Evolutionary conservation across 2,113 vertebrate genomes (phyloP), one percentile per base, ranked within the genome.

Genomic region (Thamnaconus septentrionalis): DNA sequence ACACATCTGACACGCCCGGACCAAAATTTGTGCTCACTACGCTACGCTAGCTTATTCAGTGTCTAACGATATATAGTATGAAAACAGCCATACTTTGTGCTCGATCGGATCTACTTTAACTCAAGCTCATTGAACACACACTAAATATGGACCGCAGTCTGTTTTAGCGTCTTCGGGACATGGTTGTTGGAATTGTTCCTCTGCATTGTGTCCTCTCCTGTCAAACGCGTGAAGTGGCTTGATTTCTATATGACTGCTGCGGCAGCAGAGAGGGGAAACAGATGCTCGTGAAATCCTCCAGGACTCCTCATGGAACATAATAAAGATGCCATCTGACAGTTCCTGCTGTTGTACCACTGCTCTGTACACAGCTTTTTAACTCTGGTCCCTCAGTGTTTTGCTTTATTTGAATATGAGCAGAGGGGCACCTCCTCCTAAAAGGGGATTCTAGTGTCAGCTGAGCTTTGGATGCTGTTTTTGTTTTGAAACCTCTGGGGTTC

Each of bases 301-400:
- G 80, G 85, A 87, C 74, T 76, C 66, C 63, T 80, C 74, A 61
- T 70, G 83, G 75, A 75, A 80, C 66, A 54, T 82, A 84, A 85
- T 88, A 88, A 87, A 87, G 83, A 85, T 79, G 80, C 82, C 84
- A 87, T 85, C 81, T 88, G 83, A 87, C 81, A 78, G 69, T 74
- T 88, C 76, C 80, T 85, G 79, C 85, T 90, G 85, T 90, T 85
- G 76, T 75, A 81, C 64, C 65, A 63, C 66, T 65, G 76, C 78
- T 86, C 73, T 70, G 61, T 66, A 72, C 66, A 65, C 75, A 61
- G 64, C 73, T 69, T 78, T 59, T 73, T 75, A 77, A 72, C 76
- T 74, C 66, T 59, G 61, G 48, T 80, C 59, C 75, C 69, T 52
- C 3, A 4, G 76, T 82, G 73, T 69, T 85, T 70, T 75, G 63